Conservation (phyloP, 2,888 invertebrate species). For the Camptogramma bilineatum region DNA sequence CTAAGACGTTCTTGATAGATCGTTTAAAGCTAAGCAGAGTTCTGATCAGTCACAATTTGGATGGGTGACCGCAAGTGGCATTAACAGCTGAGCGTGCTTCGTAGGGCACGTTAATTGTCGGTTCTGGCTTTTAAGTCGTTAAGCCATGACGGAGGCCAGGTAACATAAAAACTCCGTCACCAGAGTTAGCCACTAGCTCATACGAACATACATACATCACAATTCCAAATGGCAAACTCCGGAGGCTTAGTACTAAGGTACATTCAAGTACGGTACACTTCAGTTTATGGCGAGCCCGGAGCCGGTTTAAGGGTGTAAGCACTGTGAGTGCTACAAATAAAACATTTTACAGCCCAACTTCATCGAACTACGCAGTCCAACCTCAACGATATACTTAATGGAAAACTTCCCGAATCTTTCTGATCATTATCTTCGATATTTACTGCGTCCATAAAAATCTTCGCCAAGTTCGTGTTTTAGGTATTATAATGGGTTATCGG, state of each 20-base stretch:
- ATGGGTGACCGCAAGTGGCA: too few species aligned
- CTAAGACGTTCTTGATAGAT: too few species aligned
- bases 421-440: slow-evolving; percentile 33
- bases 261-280: background rate
- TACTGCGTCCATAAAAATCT: slow-evolving; percentile 35
- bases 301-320: background rate
- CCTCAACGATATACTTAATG: slow-evolving; percentile 18
- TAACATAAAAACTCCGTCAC: too few species aligned
- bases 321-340: slow-evolving; percentile 13
- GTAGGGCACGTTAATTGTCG: too few species aligned
- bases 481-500: slow-evolving; percentile 40
- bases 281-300: slow-evolving; percentile 2
- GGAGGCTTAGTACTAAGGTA: background rate
- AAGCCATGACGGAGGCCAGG: too few species aligned
- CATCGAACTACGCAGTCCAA: slow-evolving; percentile 13
- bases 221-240: background rate
- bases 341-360: slow-evolving; percentile 22
- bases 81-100: too few species aligned
- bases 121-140: too few species aligned
- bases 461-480: slow-evolving; percentile 31
- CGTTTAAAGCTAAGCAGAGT: too few species aligned
- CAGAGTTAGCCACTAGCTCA: too few species aligned
- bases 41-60: too few species aligned
- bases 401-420: slow-evolving; percentile 30
- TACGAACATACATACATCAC: too few species aligned